phyloP scores from a whole-genome alignment of 2,888 invertebrate species.

The Lathronympha strigana region DNA sequence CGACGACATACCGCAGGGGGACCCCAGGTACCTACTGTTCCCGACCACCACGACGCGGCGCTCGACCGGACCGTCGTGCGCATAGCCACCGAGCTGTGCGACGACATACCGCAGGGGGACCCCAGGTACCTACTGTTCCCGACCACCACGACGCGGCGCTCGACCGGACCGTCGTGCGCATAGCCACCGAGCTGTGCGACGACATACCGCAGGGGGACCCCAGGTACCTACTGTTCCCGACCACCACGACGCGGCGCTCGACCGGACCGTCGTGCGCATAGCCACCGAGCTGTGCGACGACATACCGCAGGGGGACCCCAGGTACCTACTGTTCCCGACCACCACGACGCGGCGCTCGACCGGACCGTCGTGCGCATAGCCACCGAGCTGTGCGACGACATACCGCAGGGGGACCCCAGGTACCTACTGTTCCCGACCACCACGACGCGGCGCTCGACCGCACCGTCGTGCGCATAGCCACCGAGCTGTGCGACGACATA shows the following conservation, averaged over 20 bases:
- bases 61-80: conserved; percentile 50
- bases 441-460: not conserved
- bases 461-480: conserved; percentile 83
- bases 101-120: conserved; percentile 78
- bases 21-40: conserved; percentile 33
- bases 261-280: too few species aligned
- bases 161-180: too few species aligned
- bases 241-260: too few species aligned
- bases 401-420: conserved; percentile 93
- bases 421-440: conserved; percentile 44
- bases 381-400: conserved; percentile 92
- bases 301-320: too few species aligned
- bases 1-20: conserved; percentile 34
- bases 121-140: not conserved
- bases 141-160: too few species aligned
- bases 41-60: not conserved
- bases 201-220: too few species aligned
- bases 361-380: too few species aligned
- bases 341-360: too few species aligned
- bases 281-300: too few species aligned
- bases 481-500: conserved; percentile 93
- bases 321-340: too few species aligned
- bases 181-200: too few species aligned
- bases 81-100: conserved; percentile 54
- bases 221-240: too few species aligned